Evolutionary conservation across 2,888 invertebrate genomes (phyloP), one percentile per base, ranked within the genome.

Genomic region (Tortricodes alternella): DNA sequence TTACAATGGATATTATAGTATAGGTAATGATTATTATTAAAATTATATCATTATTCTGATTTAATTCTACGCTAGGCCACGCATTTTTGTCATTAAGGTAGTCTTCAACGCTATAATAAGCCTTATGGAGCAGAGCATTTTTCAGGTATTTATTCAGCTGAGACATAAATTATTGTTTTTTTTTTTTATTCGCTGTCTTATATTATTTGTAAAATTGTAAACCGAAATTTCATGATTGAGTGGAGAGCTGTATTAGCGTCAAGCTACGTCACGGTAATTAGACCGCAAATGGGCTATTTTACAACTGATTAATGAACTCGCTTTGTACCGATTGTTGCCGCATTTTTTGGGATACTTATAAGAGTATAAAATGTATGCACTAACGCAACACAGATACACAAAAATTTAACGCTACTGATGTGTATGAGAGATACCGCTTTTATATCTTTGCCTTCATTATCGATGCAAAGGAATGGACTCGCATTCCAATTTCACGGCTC

Each of bases 301-400:
- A 51, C 41, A 23, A n/a, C 23, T 21, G 41, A 51, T 43, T 50
- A 32, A 50, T 50, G 8, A 29, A 21, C 43, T 13, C 9, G 13
- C 16, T 3, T 15, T 15, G 39, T 21, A 39, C 39, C 21, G 29
- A 29, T 29, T 29, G n/a, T 27, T 29, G 29, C 29, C 43, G 43
- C 16, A 9, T n/a, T n/a, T 27, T 9, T 27, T 2, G 9, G 7
- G 2, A 27, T n/a, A 27, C 27, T n/a, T n/a, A n/a, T n/a, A n/a
- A n/a, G n/a, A n/a, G 2, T n/a, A 27, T 8, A 27, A 27, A 27
- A 7, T 9, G 0, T 9, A 9, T 9, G 1, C 9, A 7, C 24
- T 24, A 24, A 3, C n/a, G n/a, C 27, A 9, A n/a, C 9, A 3
- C n/a, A 27, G n/a, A 27, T 3, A n/a, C 27, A 3, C 1, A n/a